Percentiles rank a stretch among this genome's conserved stretches.
Evolutionary conservation across 2,797 vertebrate genomes (phyloP).

Genomic region (Delichon dasypus): DNA sequence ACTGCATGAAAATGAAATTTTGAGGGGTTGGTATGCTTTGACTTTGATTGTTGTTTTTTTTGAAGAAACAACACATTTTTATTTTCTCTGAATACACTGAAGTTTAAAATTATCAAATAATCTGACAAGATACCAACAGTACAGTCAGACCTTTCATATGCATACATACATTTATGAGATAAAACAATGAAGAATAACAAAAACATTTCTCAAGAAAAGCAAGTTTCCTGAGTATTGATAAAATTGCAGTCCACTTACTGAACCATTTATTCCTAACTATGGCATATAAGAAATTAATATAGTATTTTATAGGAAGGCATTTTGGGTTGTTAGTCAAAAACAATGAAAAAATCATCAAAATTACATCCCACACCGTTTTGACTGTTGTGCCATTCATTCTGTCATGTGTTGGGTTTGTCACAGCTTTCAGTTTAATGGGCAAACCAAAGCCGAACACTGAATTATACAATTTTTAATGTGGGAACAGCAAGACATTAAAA

Average conservation of each 20-base stretch:
- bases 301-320: not conserved
- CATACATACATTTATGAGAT: fast-evolving
- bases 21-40: not conserved
- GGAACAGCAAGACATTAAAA: not conserved
- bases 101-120: not conserved
- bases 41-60: not conserved
- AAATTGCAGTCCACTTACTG: not conserved
- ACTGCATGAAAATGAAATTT: not conserved
- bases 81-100: not conserved
- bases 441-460: not conserved
- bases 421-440: not conserved
- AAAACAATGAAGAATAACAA: not conserved
- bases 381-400: not conserved
- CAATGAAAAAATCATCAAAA: not conserved
- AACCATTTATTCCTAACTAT: not conserved
- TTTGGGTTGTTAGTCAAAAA: not conserved
- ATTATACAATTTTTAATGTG: not conserved
- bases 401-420: not conserved
- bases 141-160: not conserved
- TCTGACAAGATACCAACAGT: not conserved
- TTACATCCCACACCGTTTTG: not conserved
- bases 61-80: not conserved
- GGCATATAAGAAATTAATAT: not conserved
- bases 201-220: not conserved
- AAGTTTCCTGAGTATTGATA: not conserved